Evolutionary conservation across 2,888 invertebrate species (phyloP), one percentile per base, ranked within the genome.

Genomic region (Yponomeuta evonymella): DNA sequence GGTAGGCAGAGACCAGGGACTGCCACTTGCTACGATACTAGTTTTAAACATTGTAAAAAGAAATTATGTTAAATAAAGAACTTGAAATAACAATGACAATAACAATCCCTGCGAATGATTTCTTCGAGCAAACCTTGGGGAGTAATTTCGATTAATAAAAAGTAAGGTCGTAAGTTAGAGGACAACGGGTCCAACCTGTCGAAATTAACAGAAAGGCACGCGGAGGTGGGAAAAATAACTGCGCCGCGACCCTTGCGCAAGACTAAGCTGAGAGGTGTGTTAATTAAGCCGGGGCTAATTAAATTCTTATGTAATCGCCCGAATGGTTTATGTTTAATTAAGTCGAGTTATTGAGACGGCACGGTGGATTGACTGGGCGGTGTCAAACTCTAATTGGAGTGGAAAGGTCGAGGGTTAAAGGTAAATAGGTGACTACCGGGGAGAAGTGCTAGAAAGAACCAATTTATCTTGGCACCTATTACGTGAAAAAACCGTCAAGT

Each of bases 281-380:
- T 58, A 58, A 58, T 58, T 58, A 58, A 58, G 15, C 3, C 15
- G 15, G 12, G 15, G 51, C 51, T 58, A 58, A 58, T 58, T 58
- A 58, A 58, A 58, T 58, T 58, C 51, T 58, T 58, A 58, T 58
- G 51, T 15, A 15, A 58, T 58, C 51, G 51, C 15, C 43, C 4
- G 51, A 58, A 12, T 58, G 51, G 51, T 58, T 58, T 58, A 58
- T 58, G 51, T 58, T 58, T 58, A 58, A 58, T 58, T 58, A 58
- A 58, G 51, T 58, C 51, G 15, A 58, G 15, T 58, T 58, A 58
- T 58, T 58, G 51, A 58, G 51, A 58, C 43, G 43, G 8, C 51
- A 58, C 15, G 51, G 51, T 12, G 12, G 51, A 58, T 58, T 58
- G 51, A 5, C 51, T 58, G 51, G 15, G 12, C 51, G 12, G 51